phyloP scores from a whole-genome alignment of 2,113 vertebrate genomes.

The Syrrhaptes paradoxus region DNA sequence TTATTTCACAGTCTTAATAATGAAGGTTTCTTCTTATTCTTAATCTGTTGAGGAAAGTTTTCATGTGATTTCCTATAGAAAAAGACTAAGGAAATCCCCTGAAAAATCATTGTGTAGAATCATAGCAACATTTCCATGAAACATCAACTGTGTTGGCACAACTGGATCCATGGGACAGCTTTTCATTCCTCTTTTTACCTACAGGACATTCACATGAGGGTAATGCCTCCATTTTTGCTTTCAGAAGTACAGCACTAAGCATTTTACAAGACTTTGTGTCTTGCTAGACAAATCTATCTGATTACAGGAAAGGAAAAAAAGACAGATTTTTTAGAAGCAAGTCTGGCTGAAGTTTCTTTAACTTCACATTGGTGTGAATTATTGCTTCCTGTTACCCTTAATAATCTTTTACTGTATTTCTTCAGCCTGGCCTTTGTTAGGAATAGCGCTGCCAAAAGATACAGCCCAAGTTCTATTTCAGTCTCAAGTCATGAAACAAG shows the following conservation, averaged over 20 bases:
- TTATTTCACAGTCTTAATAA: not conserved
- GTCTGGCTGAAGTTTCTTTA: slow-evolving; percentile 13
- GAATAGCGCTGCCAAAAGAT: slow-evolving; percentile 30
- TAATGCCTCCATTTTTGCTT: not conserved
- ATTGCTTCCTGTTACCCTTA: slow-evolving; percentile 55
- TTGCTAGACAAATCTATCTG: not conserved
- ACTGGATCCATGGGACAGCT: not conserved
- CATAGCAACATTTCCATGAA: not conserved
- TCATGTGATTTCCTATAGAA: not conserved
- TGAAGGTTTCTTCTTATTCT: not conserved
- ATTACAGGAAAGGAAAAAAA: not conserved
- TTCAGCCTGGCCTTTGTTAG: not conserved
- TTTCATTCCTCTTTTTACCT: not conserved
- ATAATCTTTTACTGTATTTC: slow-evolving; percentile 52
- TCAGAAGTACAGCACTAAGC: not conserved
- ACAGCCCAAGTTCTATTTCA: not conserved
- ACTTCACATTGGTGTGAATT: slow-evolving; percentile 12
- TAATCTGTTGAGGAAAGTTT: not conserved
- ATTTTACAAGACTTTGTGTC: not conserved
- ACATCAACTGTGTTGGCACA: not conserved
- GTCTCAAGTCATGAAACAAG: not conserved
- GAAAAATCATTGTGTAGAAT: not conserved
- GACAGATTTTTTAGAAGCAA: not conserved
- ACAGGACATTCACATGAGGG: not conserved
- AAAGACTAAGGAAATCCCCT: not conserved